phyloP scores from a whole-genome alignment of 2,888 invertebrate genomes.

The Papilio demoleus region DNA sequence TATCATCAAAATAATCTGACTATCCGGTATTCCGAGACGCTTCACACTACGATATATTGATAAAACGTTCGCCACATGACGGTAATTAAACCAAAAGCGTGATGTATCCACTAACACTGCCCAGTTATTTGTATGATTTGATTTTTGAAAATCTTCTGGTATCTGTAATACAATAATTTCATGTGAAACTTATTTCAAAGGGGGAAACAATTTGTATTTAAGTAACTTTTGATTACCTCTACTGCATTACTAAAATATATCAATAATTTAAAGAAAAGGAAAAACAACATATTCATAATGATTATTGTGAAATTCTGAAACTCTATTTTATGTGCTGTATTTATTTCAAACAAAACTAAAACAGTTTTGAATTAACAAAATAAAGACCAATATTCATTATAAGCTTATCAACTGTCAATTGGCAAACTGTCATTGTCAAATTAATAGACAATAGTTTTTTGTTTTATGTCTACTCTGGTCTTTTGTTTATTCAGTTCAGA shows the following conservation, averaged over 20 bases:
- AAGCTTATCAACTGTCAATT: neutral
- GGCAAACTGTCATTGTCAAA: neutral
- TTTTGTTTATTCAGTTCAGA: neutral
- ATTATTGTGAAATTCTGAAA: neutral
- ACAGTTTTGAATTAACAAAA: neutral
- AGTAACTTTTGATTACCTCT: neutral
- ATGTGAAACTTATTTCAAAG: neutral
- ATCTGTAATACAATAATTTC: conserved; percentile 59
- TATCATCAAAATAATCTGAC: conserved; percentile 99
- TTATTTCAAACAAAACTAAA: neutral
- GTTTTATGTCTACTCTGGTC: neutral
- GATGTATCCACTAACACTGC: conserved; percentile 99
- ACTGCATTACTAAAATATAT: conserved; percentile 14
- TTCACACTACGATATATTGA: conserved; percentile 99
- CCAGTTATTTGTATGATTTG: conserved; percentile 99
- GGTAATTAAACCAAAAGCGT: conserved; percentile 99
- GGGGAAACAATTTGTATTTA: no score
- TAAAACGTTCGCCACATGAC: conserved; percentile 99
- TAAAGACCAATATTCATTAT: neutral
- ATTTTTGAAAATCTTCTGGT: conserved; percentile 83
- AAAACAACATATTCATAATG: neutral
- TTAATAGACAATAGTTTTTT: neutral
- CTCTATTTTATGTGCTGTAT: neutral
- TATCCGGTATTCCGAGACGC: conserved; percentile 98
- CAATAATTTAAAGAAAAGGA: conserved; percentile 9